A percentile compares a stretch with the other conserved stretches of the same genome.
phyloP scores from a whole-genome alignment of 2,797 vertebrate genomes.

The Acanthurus lineatus region DNA sequence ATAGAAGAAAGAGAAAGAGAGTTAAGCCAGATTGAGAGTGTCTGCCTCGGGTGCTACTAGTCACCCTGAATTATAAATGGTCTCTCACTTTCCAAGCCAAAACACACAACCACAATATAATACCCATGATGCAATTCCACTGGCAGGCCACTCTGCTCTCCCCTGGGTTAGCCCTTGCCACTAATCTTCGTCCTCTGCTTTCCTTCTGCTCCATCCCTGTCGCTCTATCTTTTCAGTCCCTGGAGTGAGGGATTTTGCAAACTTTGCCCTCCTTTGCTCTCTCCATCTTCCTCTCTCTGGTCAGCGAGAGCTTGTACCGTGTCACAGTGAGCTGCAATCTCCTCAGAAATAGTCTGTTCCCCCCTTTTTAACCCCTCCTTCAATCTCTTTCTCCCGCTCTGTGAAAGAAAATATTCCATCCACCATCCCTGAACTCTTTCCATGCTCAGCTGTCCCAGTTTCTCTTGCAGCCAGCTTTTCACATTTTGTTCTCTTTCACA shows the following conservation, averaged over 20 bases:
- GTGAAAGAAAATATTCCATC: conserved; percentile 57
- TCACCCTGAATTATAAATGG: conserved; percentile 83
- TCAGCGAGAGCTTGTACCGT: conserved; percentile 37
- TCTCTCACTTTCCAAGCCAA: conserved; percentile 80
- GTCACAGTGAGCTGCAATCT: conserved; percentile 56
- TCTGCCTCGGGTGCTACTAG: conserved; percentile 77
- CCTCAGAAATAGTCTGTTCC: conserved; percentile 41
- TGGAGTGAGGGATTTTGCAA: conserved; percentile 63
- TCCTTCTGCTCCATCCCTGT: conserved; percentile 48
- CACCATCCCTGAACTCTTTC: conserved; percentile 53
- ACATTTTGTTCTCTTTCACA: conserved; percentile 38
- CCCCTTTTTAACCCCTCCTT: conserved; percentile 20
- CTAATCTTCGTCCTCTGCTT: conserved; percentile 74
- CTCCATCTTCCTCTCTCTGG: conserved; percentile 48
- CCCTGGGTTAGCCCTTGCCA: conserved; percentile 64
- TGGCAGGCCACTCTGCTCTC: conserved; percentile 74
- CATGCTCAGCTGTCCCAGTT: conserved; percentile 63
- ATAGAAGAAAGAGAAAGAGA: conserved; percentile 63
- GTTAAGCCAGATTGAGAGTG: conserved; percentile 76
- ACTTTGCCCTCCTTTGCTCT: conserved; percentile 62
- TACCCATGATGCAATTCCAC: conserved; percentile 78
- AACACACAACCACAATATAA: conserved; percentile 78
- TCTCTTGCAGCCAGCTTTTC: conserved; percentile 42
- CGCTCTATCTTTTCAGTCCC: conserved; percentile 44
- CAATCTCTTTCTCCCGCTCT: conserved; percentile 17